phyloP scores from a whole-genome alignment of 1,140 invertebrate genomes.

The Leptinotarsa undecemlineata region DNA sequence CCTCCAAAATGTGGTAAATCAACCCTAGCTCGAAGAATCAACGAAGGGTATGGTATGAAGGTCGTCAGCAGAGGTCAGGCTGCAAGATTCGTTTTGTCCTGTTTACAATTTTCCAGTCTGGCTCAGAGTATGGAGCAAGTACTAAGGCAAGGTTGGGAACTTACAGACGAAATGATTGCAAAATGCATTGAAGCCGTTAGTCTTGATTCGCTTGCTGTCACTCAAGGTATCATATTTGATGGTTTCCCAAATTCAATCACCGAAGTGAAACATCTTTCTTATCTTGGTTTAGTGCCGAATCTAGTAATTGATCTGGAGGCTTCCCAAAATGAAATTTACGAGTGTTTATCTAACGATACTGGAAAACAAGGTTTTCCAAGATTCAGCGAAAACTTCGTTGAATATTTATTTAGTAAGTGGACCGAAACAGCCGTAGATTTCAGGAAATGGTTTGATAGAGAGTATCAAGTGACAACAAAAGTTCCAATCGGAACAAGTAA shows the following conservation, averaged over 20 bases:
- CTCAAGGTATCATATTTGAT: constrained; percentile 60
- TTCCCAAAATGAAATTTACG: constrained; percentile 48
- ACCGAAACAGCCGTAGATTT: constrained; percentile 45
- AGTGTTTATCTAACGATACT: constrained; percentile 54
- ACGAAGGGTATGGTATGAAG: constrained; percentile 58
- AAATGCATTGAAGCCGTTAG: constrained; percentile 58
- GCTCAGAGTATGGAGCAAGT: constrained; percentile 51
- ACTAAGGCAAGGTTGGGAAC: constrained; percentile 54
- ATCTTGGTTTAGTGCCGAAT: constrained; percentile 59
- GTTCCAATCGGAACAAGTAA: constrained; percentile 52
- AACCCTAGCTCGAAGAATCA: constrained; percentile 62
- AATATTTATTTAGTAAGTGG: constrained; percentile 57
- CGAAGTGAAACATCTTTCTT: constrained; percentile 57
- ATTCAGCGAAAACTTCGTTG: constrained; percentile 56
- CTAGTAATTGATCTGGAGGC: constrained; percentile 59
- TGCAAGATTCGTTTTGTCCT: constrained; percentile 56
- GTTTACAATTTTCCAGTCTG: constrained; percentile 57
- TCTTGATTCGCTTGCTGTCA: constrained; percentile 55
- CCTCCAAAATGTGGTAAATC: constrained; percentile 85
- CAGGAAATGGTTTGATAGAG: constrained; percentile 57
- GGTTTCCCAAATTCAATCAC: constrained; percentile 60
- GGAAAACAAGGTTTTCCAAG: constrained; percentile 42
- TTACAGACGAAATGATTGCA: constrained; percentile 55
- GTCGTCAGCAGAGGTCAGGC: constrained; percentile 59
- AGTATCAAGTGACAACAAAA: constrained; percentile 58